These are phyloP conservation scores for Pagrus major DNA, from an alignment of 2,113 vertebrate genomes.

Conservation along the genomic window DNA sequence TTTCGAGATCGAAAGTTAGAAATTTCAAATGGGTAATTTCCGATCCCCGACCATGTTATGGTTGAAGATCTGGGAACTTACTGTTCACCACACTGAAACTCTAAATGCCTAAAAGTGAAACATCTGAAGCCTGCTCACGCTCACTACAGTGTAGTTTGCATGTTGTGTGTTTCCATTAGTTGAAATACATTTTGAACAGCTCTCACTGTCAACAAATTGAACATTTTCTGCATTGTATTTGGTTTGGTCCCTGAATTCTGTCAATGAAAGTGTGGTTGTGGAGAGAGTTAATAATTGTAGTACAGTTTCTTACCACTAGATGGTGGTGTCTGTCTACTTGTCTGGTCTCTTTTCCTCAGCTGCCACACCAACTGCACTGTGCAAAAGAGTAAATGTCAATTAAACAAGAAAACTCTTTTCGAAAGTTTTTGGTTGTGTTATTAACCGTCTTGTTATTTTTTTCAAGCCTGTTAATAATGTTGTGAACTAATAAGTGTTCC, in stretches of 20 bases:
- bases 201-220: neutral
- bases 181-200: neutral
- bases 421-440: neutral
- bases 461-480: neutral
- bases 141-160: neutral
- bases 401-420: neutral
- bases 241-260: neutral
- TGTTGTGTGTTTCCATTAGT: neutral
- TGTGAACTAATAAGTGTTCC: neutral
- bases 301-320: conserved; percentile 51
- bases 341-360: neutral
- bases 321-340: conserved; percentile 23
- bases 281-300: neutral
- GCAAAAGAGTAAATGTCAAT: neutral
- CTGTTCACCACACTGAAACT: too few relatives aligned
- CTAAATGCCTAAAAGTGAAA: neutral
- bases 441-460: neutral
- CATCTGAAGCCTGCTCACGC: neutral
- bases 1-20: too few relatives aligned
- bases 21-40: too few relatives aligned
- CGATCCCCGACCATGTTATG: too few relatives aligned
- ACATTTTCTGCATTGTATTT: neutral
- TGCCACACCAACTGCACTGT: neutral
- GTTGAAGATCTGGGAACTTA: neutral
- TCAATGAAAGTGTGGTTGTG: neutral